Percentiles rank a stretch among this genome's conserved stretches.
Evolutionary conservation across 2,113 vertebrate genomes (phyloP).

Genomic region (Anser brachyrhynchus): DNA sequence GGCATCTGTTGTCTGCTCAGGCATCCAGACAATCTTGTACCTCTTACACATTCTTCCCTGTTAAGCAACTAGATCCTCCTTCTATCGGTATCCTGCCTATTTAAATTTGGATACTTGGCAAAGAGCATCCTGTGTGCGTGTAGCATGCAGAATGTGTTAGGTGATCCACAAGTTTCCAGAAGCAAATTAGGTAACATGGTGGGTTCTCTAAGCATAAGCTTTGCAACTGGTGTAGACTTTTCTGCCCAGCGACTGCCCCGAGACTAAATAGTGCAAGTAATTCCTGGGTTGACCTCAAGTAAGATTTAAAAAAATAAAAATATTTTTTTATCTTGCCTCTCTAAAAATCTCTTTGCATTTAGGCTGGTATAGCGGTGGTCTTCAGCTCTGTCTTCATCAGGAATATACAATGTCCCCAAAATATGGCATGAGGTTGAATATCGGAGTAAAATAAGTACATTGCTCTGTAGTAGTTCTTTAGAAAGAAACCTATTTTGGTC

Average conservation of each 20-base stretch:
- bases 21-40: neutral
- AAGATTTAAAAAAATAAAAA: neutral
- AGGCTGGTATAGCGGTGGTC: neutral
- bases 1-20: neutral
- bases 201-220: neutral
- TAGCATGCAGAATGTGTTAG: neutral
- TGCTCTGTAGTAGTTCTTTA: neutral
- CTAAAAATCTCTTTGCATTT: neutral
- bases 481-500: neutral
- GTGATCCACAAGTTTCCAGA: neutral
- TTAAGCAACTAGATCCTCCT: neutral
- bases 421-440: neutral
- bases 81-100: neutral
- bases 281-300: neutral
- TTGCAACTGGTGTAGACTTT: neutral
- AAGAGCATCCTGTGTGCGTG: neutral
- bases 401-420: neutral
- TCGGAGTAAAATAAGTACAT: neutral
- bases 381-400: neutral
- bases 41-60: neutral
- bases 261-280: neutral
- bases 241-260: neutral
- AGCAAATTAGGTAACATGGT: neutral
- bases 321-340: neutral
- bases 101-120: neutral